Evolutionary conservation across 1,140 invertebrate species (phyloP).

Genomic region (Lasioglossum albipes): DNA sequence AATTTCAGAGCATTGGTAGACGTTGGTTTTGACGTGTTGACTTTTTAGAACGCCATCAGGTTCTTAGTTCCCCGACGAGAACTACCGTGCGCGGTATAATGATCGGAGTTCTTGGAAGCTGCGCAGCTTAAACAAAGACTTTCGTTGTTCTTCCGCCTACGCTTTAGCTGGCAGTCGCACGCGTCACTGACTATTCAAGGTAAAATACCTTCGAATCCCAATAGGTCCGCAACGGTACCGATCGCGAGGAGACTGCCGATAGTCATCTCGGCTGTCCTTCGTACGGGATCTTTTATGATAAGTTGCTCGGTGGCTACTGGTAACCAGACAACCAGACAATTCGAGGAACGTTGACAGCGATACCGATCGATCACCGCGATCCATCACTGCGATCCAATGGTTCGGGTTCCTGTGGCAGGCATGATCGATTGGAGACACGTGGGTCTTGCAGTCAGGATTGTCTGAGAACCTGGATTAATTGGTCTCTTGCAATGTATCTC

Average conservation of each 20-base stretch:
- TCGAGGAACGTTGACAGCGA: background rate
- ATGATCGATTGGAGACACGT: too few relatives aligned
- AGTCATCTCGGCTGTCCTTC: slow-evolving; percentile 28
- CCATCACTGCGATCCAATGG: background rate
- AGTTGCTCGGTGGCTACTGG: slow-evolving; percentile 1
- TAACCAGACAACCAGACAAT: background rate
- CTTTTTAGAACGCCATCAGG: too few relatives aligned
- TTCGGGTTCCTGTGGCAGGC: background rate
- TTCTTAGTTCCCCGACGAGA: too few relatives aligned
- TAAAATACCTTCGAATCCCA: slow-evolving; percentile 42
- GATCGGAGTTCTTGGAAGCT: slow-evolving; percentile 56
- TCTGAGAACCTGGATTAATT: background rate
- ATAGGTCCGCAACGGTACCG: slow-evolving; percentile 34
- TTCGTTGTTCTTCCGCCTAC: slow-evolving; percentile 44
- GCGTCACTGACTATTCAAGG: slow-evolving; percentile 32
- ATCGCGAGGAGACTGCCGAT: slow-evolving; percentile 34
- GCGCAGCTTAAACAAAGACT: slow-evolving; percentile 46
- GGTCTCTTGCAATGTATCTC: too few relatives aligned
- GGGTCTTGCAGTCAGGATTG: too few relatives aligned
- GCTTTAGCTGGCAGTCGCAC: background rate
- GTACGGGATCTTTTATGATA: slow-evolving; percentile 31
- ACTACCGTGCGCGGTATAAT: background rate
- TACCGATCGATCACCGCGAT: background rate
- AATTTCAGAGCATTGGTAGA: too few relatives aligned
- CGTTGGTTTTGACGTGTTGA: too few relatives aligned